phyloP scores from a whole-genome alignment of 2,113 vertebrate species.

The Gymnarchus niloticus region DNA sequence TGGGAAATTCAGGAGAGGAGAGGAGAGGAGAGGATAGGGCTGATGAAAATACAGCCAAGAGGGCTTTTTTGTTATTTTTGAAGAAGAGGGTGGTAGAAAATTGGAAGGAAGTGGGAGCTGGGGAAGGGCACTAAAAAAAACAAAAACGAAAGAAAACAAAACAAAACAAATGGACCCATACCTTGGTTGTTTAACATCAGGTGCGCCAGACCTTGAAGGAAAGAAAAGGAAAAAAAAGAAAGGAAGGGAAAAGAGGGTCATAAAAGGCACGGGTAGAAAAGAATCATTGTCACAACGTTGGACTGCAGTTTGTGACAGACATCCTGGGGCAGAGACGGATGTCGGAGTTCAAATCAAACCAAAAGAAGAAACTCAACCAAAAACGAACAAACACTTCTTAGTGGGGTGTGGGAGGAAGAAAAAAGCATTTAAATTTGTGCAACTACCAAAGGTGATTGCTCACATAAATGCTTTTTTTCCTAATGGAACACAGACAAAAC shows the following conservation, averaged over 20 bases:
- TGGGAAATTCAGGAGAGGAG: slow-evolving; percentile 17
- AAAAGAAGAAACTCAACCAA: slow-evolving; percentile 56
- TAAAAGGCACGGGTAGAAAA: slow-evolving; percentile 70
- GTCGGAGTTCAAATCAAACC: slow-evolving; percentile 66
- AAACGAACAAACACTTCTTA: slow-evolving; percentile 71
- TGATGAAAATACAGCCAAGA: slow-evolving; percentile 42
- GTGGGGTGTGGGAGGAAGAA: slow-evolving; percentile 67
- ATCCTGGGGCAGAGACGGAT: slow-evolving; percentile 72
- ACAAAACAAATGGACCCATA: slow-evolving; percentile 62
- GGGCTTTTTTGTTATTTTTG: not conserved
- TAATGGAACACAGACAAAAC: slow-evolving; percentile 73
- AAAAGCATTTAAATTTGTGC: slow-evolving; percentile 71
- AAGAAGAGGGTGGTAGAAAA: slow-evolving; percentile 47
- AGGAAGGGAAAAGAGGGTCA: slow-evolving; percentile 72
- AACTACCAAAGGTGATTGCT: slow-evolving; percentile 63
- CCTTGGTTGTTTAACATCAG: slow-evolving; percentile 78
- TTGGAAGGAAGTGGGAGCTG: slow-evolving; percentile 41
- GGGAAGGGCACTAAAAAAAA: slow-evolving; percentile 47
- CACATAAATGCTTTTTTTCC: slow-evolving; percentile 76
- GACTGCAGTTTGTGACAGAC: slow-evolving; percentile 81
- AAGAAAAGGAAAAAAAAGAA: slow-evolving; percentile 74
- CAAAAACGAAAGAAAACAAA: slow-evolving; percentile 61
- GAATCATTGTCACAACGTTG: slow-evolving; percentile 78
- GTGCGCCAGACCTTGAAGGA: slow-evolving; percentile 80
- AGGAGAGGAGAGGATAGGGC: slow-evolving; percentile 54